Percentiles rank a stretch among this genome's conserved stretches.
These are phyloP conservation scores for Muraenolepis orangiensis DNA, from an alignment of 2,797 vertebrate genomes.

Conservation along the genomic window DNA sequence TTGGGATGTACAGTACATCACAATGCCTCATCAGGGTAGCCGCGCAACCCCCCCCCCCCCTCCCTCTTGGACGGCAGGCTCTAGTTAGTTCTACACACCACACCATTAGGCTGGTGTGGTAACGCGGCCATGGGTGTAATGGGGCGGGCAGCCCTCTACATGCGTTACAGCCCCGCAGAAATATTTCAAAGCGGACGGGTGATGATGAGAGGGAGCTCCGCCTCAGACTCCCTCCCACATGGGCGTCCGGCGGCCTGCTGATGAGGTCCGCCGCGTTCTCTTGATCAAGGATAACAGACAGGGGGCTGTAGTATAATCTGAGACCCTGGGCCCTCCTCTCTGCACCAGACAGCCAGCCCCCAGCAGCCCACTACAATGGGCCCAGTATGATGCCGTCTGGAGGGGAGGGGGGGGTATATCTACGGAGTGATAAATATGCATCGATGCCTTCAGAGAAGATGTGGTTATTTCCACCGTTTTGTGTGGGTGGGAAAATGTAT, in stretches of 20 bases:
- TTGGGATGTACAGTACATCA: too few species aligned
- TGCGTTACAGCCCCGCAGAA: background rate
- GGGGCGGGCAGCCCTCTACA: background rate
- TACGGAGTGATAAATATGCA: constrained; percentile 71
- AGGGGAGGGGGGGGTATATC: constrained; percentile 52
- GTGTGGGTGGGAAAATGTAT: constrained; percentile 76
- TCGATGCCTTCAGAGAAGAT: constrained; percentile 65
- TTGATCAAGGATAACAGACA: constrained; percentile 42
- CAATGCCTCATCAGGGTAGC: too few species aligned
- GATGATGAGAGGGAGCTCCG: constrained; percentile 20
- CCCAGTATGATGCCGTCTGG: constrained; percentile 35
- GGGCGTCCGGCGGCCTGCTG: constrained; percentile 43
- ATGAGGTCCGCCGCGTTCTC: constrained; percentile 38
- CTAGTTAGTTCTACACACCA: too few species aligned
- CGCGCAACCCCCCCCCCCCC: too few species aligned
- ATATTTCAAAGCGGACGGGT: constrained; percentile 33
- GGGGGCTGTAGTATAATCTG: constrained; percentile 32
- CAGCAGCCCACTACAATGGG: constrained; percentile 52
- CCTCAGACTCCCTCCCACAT: constrained; percentile 38
- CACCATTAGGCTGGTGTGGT: background rate
- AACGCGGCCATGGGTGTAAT: constrained; percentile 33
- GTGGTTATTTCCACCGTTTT: constrained; percentile 73
- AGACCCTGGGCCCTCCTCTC: constrained; percentile 50
- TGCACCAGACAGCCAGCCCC: constrained; percentile 55
- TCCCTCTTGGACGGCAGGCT: too few species aligned